A percentile compares a stretch with the other conserved stretches of the same genome.
These are phyloP conservation scores for Strigamia maritima DNA, from an alignment of 2,888 invertebrate species.

Conservation along the genomic window DNA sequence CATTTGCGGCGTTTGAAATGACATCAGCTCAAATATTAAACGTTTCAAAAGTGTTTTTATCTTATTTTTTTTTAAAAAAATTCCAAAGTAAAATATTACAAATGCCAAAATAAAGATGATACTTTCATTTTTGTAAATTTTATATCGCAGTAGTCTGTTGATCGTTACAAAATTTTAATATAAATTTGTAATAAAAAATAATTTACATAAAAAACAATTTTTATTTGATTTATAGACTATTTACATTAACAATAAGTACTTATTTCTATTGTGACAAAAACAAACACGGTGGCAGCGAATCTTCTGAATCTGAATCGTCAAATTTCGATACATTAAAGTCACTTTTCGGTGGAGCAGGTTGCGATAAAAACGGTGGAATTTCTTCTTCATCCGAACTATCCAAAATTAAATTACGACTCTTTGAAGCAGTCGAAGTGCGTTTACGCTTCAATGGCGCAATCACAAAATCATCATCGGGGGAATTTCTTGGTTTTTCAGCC, in stretches of 20 bases:
- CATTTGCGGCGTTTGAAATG: too few relatives aligned
- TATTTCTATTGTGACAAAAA: background rate
- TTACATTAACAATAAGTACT: too few relatives aligned
- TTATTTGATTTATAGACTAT: too few relatives aligned
- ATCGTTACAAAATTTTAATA: background rate
- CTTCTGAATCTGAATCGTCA: background rate
- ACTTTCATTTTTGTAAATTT: background rate
- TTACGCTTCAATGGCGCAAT: background rate
- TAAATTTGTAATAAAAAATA: background rate
- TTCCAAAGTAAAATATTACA: too few relatives aligned
- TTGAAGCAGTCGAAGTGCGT: background rate
- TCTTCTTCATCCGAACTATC: background rate
- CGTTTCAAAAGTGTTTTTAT: too few relatives aligned
- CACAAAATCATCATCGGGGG: background rate
- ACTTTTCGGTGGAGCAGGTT: background rate
- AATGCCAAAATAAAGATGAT: background rate
- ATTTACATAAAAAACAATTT: too few relatives aligned
- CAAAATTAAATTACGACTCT: background rate
- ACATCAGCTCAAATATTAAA: too few relatives aligned
- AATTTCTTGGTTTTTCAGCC: background rate
- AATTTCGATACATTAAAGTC: background rate
- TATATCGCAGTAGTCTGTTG: background rate
- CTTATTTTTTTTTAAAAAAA: too few relatives aligned
- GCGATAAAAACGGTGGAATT: background rate
- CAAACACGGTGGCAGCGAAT: background rate